Conservation (phyloP, 2,888 invertebrate species). For the Cryptocephalus primarius region DNA sequence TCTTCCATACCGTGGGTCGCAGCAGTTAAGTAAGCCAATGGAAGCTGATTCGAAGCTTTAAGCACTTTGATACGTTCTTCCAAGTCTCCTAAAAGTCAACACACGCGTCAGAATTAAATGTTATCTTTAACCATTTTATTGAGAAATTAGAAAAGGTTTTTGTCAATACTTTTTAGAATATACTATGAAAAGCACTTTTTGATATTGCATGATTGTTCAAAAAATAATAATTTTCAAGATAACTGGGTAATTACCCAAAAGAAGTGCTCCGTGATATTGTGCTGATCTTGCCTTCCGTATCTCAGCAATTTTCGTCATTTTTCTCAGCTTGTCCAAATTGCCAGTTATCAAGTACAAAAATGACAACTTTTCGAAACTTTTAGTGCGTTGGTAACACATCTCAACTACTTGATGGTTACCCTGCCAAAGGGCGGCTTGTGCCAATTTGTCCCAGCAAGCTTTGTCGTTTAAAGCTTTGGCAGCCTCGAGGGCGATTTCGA, state of each 20-base stretch:
- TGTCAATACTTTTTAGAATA: neutral
- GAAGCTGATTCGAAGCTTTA: slow-evolving; percentile 60
- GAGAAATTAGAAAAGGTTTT: slow-evolving; percentile 2
- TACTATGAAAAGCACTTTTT: neutral
- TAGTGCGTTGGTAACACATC: slow-evolving; percentile 99
- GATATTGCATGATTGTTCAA: too few relatives aligned
- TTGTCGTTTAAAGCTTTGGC: slow-evolving; percentile 92
- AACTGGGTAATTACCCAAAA: too few relatives aligned
- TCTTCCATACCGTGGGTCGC: slow-evolving; percentile 80
- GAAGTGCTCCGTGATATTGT: slow-evolving; percentile 90
- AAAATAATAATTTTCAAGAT: too few relatives aligned
- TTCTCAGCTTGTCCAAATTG: slow-evolving; percentile 90
- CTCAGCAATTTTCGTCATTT: slow-evolving; percentile 99
- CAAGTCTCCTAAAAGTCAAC: slow-evolving; percentile 69
- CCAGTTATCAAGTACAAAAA: slow-evolving; percentile 98
- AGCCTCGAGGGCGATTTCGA: slow-evolving; percentile 94
- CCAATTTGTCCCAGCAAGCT: slow-evolving; percentile 90
- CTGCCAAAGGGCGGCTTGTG: slow-evolving; percentile 84
- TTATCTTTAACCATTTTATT: too few relatives aligned
- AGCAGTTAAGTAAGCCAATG: slow-evolving; percentile 89
- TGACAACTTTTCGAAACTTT: slow-evolving; percentile 97
- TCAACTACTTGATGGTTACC: slow-evolving; percentile 70
- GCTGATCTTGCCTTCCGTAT: slow-evolving; percentile 94
- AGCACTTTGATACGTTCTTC: slow-evolving; percentile 78
- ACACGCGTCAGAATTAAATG: too few relatives aligned